Percentiles rank a stretch among this genome's conserved stretches.
These are phyloP conservation scores for Serripes groenlandicus DNA, from an alignment of 2,888 invertebrate genomes.

Conservation along the genomic window DNA sequence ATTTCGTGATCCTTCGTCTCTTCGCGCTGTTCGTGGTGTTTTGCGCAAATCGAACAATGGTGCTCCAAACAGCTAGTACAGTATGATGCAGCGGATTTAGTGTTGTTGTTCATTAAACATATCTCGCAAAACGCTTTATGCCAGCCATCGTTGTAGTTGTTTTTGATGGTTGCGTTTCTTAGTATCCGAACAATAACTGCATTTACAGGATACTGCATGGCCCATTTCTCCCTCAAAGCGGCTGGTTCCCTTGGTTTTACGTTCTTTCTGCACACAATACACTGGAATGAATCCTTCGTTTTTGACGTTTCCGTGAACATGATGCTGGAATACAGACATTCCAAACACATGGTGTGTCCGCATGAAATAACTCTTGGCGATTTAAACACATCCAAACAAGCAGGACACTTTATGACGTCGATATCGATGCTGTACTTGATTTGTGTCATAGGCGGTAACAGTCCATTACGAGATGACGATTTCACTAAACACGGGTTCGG, in stretches of 20 bases:
- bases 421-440: constrained; percentile 56
- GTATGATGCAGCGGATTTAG: constrained; percentile 30
- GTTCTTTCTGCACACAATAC: constrained; percentile 52
- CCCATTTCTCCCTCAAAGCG: constrained; percentile 54
- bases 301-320: constrained; percentile 54
- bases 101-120: constrained; percentile 58
- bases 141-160: constrained; percentile 35
- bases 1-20: constrained; percentile 59
- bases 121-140: constrained; percentile 64
- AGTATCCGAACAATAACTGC: constrained; percentile 43
- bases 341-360: constrained; percentile 61
- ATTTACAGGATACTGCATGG: constrained; percentile 60
- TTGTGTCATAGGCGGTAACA: constrained; percentile 41
- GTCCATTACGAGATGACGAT: constrained; percentile 24
- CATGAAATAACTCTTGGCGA: constrained; percentile 62
- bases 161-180: constrained; percentile 50
- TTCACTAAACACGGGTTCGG: constrained; percentile 11
- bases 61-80: constrained; percentile 62
- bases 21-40: constrained; percentile 53
- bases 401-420: constrained; percentile 63
- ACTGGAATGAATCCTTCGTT: constrained; percentile 53
- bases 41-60: constrained; percentile 51
- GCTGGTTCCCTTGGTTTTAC: constrained; percentile 43
- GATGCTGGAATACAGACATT: constrained; percentile 56
- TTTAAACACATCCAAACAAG: constrained; percentile 61